Percentiles rank a stretch among this genome's conserved stretches.
These are phyloP conservation scores for Platerodrilus igneus DNA, from an alignment of 2,888 invertebrate species.

Conservation along the genomic window DNA sequence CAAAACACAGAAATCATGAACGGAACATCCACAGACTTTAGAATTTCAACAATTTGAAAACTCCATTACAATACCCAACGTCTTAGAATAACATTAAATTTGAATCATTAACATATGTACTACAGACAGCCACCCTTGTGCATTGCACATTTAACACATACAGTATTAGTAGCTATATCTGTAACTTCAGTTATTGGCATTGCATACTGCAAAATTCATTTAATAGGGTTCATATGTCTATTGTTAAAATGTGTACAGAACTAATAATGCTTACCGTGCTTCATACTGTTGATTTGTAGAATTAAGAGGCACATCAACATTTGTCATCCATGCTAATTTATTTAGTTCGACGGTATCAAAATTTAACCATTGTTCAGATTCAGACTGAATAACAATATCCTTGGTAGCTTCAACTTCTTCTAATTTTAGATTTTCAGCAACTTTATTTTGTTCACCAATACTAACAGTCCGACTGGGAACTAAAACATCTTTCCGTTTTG, in stretches of 20 bases:
- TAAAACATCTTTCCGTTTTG: constrained; percentile 44
- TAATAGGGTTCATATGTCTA: too few species aligned
- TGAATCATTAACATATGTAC: too few species aligned
- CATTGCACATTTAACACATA: too few species aligned
- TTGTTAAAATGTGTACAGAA: neutral
- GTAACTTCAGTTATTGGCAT: too few species aligned
- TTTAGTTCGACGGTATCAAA: constrained; percentile 83
- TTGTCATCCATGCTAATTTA: constrained; percentile 85
- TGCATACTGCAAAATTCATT: too few species aligned
- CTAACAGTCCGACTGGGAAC: constrained; percentile 32
- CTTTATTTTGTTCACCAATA: constrained; percentile 44
- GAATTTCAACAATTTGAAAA: too few species aligned
- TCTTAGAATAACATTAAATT: too few species aligned
- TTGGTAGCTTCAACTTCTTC: constrained; percentile 50
- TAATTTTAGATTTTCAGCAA: constrained; percentile 34
- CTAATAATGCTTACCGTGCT: constrained; percentile 52
- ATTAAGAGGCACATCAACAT: constrained; percentile 55
- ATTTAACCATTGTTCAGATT: constrained; percentile 71
- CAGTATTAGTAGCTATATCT: too few species aligned
- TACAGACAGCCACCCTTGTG: too few species aligned
- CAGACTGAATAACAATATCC: constrained; percentile 56
- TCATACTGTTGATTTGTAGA: constrained; percentile 62
- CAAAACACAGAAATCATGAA: too few species aligned
- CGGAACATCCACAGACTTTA: too few species aligned
- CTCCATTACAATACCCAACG: too few species aligned